phyloP scores from a whole-genome alignment of 2,113 vertebrate genomes.

The Tachysurus vachellii region DNA sequence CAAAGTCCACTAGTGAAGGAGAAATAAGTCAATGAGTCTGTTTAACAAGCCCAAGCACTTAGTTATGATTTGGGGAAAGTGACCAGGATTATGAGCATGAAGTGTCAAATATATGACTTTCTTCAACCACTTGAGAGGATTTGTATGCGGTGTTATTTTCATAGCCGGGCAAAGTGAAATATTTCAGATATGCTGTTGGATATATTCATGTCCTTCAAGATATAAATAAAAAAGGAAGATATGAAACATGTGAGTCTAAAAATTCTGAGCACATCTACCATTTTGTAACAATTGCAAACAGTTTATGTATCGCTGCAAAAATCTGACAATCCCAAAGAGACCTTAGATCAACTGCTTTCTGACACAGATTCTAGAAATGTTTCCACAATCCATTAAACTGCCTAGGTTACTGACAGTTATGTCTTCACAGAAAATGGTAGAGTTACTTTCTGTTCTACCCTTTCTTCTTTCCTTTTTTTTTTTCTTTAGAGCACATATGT shows the following conservation, averaged over 20 bases:
- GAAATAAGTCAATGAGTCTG: slow-evolving; percentile 20
- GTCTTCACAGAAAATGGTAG: slow-evolving; percentile 8
- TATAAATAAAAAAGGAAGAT: background rate
- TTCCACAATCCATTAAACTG: slow-evolving; percentile 24
- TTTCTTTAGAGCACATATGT: slow-evolving; percentile 20
- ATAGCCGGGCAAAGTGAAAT: background rate
- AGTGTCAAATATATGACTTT: background rate
- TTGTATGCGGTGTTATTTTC: background rate
- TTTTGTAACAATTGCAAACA: background rate
- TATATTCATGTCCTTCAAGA: background rate
- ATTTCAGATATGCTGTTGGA: too few relatives aligned
- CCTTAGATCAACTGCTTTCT: background rate
- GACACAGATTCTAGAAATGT: slow-evolving; percentile 14
- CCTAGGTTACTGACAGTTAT: slow-evolving; percentile 9
- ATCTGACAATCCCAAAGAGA: background rate
- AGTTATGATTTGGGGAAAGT: slow-evolving; percentile 13
- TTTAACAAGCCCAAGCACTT: slow-evolving; percentile 4
- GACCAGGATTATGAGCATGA: background rate
- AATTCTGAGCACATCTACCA: background rate
- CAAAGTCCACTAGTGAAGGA: slow-evolving; percentile 20
- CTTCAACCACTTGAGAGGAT: background rate
- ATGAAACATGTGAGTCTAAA: background rate
- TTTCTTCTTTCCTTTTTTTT: background rate
- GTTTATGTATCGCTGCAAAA: background rate
- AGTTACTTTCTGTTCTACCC: background rate